phyloP scores from a whole-genome alignment of 2,888 invertebrate genomes.

The Hydriomena furcata region DNA sequence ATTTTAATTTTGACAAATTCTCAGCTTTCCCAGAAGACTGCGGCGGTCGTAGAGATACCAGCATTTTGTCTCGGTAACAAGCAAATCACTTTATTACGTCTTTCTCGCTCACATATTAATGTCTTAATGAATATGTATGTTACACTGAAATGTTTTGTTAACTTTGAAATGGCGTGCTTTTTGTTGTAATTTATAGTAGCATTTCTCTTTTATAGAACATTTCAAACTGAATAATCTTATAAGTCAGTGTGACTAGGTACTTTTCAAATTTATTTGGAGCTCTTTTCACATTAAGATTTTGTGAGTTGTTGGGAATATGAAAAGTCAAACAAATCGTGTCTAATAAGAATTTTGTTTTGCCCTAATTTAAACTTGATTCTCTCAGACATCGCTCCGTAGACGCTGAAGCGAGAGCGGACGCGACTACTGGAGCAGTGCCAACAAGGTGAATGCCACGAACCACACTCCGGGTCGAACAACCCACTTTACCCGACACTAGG shows the following conservation, averaged over 20 bases:
- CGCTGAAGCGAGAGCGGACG: conserved; percentile 38
- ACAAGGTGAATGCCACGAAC: conserved; percentile 83
- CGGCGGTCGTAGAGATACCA: conserved; percentile 33
- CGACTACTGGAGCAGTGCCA: conserved; percentile 65
- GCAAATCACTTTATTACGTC: conserved; percentile 32
- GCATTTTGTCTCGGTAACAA: conserved; percentile 29
- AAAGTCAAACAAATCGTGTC: not conserved
- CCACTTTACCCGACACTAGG: conserved; percentile 71
- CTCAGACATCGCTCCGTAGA: conserved; percentile 5
- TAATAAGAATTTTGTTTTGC: conserved; percentile 3
- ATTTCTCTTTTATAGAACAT: conserved; percentile 22
- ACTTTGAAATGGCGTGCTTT: conserved; percentile 26
- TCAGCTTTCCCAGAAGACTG: conserved; percentile 60
- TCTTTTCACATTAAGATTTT: no score
- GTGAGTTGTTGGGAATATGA: not conserved
- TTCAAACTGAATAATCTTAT: conserved; percentile 16
- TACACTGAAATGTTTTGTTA: conserved; percentile 30
- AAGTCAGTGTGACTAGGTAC: not conserved
- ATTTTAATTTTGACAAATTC: conserved; percentile 77
- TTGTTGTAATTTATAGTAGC: conserved; percentile 25
- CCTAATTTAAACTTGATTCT: conserved; percentile 7
- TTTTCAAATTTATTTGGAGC: no score
- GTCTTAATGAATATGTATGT: conserved; percentile 32
- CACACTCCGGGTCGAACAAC: conserved; percentile 69
- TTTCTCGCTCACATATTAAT: conserved; percentile 32